Evolutionary conservation across 2,888 invertebrate genomes (phyloP).

Genomic region (Nomada lathburiana): DNA sequence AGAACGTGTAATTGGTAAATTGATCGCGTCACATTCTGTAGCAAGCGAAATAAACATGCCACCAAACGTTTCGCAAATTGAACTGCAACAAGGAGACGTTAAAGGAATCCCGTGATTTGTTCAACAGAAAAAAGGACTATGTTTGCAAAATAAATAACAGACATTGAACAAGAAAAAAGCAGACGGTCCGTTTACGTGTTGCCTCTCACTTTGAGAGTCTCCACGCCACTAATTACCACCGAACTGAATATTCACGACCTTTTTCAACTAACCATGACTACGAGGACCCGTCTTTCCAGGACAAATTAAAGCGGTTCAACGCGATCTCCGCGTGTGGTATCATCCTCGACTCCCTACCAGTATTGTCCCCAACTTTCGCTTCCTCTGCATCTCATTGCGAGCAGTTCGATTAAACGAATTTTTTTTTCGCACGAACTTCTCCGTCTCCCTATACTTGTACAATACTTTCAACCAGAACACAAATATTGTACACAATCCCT

Average conservation of each 20-base stretch:
- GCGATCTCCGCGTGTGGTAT: constrained; percentile 29
- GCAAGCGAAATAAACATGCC: too few relatives aligned
- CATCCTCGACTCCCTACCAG: constrained; percentile 2
- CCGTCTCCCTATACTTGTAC: too few relatives aligned
- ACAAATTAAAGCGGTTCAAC: constrained; percentile 53
- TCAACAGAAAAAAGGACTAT: neutral
- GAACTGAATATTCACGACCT: constrained; percentile 63
- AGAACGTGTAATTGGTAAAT: too few relatives aligned
- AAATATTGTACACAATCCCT: too few relatives aligned
- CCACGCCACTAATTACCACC: constrained; percentile 45
- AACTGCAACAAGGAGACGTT: neutral
- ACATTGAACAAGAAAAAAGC: neutral
- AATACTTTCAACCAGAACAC: too few relatives aligned
- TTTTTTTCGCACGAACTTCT: neutral
- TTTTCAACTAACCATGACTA: constrained; percentile 45
- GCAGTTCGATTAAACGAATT: constrained; percentile 24
- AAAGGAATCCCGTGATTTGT: neutral
- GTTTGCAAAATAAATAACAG: constrained; percentile 3
- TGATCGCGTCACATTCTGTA: too few relatives aligned
- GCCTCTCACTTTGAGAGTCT: constrained; percentile 31
- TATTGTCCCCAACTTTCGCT: constrained; percentile 21
- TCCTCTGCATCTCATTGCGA: constrained; percentile 3
- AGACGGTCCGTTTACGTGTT: constrained; percentile 17
- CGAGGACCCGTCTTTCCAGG: constrained; percentile 26
- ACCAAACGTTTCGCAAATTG: too few relatives aligned